Percentiles rank a stretch among this genome's conserved stretches.
These are phyloP conservation scores for Epizoanthus rinbou DNA, from an alignment of 92 coral and sea anemone genomes.

Conservation along the genomic window DNA sequence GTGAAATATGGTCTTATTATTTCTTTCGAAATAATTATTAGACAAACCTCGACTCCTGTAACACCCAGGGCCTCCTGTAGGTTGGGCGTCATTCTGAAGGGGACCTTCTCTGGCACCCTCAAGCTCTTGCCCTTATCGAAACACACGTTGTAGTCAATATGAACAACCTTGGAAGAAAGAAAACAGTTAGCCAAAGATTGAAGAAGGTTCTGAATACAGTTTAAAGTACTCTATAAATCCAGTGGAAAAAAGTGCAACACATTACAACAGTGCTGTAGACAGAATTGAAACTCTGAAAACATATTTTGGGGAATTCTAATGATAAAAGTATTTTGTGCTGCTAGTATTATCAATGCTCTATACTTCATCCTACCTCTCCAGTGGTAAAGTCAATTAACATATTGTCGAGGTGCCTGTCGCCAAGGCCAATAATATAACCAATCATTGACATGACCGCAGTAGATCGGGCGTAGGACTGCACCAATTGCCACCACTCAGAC, in stretches of 20 bases:
- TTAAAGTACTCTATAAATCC: too few relatives aligned
- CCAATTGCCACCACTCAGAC: slow-evolving; percentile 98
- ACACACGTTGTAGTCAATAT: slow-evolving; percentile 98
- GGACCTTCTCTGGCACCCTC: slow-evolving; percentile 97
- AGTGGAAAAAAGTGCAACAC: too few relatives aligned
- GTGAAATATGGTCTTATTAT: too few relatives aligned
- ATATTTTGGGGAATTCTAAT: too few relatives aligned
- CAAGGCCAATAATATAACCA: slow-evolving; percentile 95
- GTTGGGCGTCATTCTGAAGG: slow-evolving; percentile 98
- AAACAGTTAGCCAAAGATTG: not conserved
- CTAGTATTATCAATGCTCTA: too few relatives aligned
- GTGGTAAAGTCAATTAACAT: slow-evolving; percentile 98
- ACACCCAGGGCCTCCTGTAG: slow-evolving; percentile 96
- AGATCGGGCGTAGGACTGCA: slow-evolving; percentile 93
- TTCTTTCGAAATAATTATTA: not conserved
- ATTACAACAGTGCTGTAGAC: too few relatives aligned
- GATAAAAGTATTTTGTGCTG: too few relatives aligned
- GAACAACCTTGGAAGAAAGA: slow-evolving; percentile 82
- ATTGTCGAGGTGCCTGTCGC: slow-evolving; percentile 97
- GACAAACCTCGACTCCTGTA: slow-evolving; percentile 90
- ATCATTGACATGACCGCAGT: slow-evolving; percentile 99
- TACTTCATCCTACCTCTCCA: slow-evolving; percentile 75
- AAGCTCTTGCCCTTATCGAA: slow-evolving; percentile 97
- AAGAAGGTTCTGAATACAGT: too few relatives aligned
- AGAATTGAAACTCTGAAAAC: too few relatives aligned